phyloP scores from a whole-genome alignment of 2,113 vertebrate genomes.

The Saccopteryx bilineata region DNA sequence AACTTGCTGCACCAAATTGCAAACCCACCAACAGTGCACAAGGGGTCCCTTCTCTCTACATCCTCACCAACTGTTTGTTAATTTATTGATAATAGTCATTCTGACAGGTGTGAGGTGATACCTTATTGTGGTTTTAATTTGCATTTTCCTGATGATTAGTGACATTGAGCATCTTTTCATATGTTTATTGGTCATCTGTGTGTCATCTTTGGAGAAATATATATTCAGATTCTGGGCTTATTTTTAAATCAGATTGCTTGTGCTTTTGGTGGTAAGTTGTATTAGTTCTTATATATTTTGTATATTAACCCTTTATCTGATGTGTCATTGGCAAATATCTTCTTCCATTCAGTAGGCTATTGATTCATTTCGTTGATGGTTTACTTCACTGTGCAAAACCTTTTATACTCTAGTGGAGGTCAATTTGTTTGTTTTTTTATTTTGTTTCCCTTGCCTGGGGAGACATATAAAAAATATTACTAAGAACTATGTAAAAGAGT shows the following conservation, averaged over 20 bases:
- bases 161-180: background rate
- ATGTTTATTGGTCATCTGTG: background rate
- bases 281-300: background rate
- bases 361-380: background rate
- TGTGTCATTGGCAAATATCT: background rate
- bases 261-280: background rate
- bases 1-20: background rate
- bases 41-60: background rate
- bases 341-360: background rate
- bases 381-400: background rate
- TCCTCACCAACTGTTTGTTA: background rate
- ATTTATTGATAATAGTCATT: background rate
- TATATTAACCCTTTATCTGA: background rate
- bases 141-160: background rate
- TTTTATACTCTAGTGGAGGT: background rate
- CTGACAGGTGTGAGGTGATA: background rate
- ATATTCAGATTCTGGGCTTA: background rate
- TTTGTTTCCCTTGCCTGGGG: background rate
- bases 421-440: background rate
- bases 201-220: background rate
- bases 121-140: background rate
- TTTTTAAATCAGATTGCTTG: background rate
- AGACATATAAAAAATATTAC: background rate
- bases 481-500: background rate
- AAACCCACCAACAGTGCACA: background rate